Evolutionary conservation across 2,797 vertebrate genomes (phyloP).

Genomic region (Anguilla anguilla): DNA sequence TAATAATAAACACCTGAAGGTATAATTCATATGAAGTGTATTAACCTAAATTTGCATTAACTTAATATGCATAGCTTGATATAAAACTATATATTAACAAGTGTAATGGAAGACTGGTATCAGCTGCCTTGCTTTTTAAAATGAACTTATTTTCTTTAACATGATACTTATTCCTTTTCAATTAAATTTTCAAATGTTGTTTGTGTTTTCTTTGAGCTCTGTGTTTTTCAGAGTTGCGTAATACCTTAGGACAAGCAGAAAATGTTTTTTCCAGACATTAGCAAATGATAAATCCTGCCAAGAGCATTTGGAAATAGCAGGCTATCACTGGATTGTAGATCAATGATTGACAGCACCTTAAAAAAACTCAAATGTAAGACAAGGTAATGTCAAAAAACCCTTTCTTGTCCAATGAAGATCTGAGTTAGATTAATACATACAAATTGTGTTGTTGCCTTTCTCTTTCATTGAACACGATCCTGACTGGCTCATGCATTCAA

Average conservation of each 20-base stretch:
- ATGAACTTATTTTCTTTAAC: neutral
- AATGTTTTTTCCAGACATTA: neutral
- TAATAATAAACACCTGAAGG: too few relatives aligned
- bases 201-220: neutral
- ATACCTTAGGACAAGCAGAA: neutral
- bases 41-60: too few relatives aligned
- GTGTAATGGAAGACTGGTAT: neutral
- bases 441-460: neutral
- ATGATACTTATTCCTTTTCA: neutral
- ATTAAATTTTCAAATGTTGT: neutral
- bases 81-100: neutral
- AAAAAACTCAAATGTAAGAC: neutral
- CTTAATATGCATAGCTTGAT: neutral
- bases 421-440: neutral
- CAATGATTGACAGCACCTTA: constrained; percentile 19
- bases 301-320: neutral
- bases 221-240: constrained; percentile 10
- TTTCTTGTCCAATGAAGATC: neutral
- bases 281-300: constrained; percentile 14
- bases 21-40: too few relatives aligned
- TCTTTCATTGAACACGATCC: neutral
- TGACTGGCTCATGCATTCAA: neutral
- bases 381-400: neutral
- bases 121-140: neutral
- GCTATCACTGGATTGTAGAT: neutral